phyloP scores from a whole-genome alignment of 2,888 invertebrate genomes.

The Xanthorhoe designata region DNA sequence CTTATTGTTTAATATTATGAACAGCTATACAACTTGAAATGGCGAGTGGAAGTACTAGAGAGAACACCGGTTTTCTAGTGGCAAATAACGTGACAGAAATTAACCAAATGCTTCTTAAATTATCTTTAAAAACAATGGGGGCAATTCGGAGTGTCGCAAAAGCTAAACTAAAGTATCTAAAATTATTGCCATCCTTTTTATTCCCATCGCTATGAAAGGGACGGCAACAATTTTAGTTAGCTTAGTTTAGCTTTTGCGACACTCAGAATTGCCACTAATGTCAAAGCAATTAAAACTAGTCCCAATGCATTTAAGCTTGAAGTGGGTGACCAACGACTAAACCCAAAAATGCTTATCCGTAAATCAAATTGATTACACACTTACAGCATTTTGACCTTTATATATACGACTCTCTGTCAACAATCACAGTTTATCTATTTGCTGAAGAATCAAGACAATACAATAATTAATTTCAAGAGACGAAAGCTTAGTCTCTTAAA shows the following conservation, averaged over 20 bases:
- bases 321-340: background rate
- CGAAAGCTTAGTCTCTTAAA: conserved; percentile 18
- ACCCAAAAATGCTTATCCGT: background rate
- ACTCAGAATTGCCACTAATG: too few relatives aligned
- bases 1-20: background rate
- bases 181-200: too few relatives aligned
- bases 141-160: too few relatives aligned
- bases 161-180: too few relatives aligned
- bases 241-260: too few relatives aligned
- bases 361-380: conserved; percentile 2
- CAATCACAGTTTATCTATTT: conserved; percentile 20
- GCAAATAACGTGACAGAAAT: background rate
- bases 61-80: background rate
- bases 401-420: conserved; percentile 14
- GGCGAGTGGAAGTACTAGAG: background rate
- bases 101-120: background rate
- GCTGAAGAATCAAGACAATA: conserved; percentile 24
- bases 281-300: background rate
- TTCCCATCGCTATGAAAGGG: too few relatives aligned
- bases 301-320: background rate
- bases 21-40: background rate
- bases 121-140: background rate
- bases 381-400: conserved; percentile 7
- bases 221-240: too few relatives aligned
- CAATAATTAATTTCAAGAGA: conserved; percentile 29